These are phyloP conservation scores for Patella pellucida DNA, from an alignment of 2,888 invertebrate genomes.

Conservation along the genomic window DNA sequence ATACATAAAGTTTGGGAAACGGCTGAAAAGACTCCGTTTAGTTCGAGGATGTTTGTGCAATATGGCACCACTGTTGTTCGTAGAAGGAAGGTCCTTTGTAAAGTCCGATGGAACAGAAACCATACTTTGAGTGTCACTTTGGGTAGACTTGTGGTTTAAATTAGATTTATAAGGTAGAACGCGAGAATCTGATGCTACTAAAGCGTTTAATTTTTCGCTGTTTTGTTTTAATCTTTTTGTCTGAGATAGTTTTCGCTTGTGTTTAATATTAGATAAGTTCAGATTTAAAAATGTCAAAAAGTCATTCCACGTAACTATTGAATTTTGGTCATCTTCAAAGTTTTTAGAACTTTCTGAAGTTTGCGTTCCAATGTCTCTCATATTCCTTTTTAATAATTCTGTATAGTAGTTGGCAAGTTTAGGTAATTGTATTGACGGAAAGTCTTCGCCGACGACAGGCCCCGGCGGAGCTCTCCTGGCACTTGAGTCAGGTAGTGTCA, in stretches of 20 bases:
- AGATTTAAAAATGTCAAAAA: too few species aligned
- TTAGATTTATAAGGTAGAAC: not conserved
- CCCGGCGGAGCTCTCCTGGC: not conserved
- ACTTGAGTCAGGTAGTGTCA: not conserved
- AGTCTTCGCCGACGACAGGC: not conserved
- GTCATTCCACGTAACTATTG: too few species aligned
- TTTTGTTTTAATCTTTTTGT: not conserved
- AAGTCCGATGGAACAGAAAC: too few species aligned
- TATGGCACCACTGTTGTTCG: not conserved
- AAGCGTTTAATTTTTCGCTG: not conserved
- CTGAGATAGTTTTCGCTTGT: not conserved
- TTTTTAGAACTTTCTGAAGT: not conserved
- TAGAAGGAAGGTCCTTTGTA: too few species aligned
- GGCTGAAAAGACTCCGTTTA: not conserved
- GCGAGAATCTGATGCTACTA: not conserved
- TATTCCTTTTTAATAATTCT: slow-evolving; percentile 1
- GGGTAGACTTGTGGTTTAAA: too few species aligned
- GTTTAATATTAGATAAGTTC: not conserved
- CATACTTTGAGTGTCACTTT: too few species aligned
- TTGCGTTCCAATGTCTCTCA: not conserved
- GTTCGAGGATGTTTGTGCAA: not conserved
- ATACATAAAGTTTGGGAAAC: not conserved
- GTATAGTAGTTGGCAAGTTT: slow-evolving; percentile 4
- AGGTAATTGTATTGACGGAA: not conserved
- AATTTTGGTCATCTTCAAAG: not conserved